These are phyloP conservation scores for Nannoperca australis DNA, from an alignment of 2,797 vertebrate genomes.

Conservation along the genomic window DNA sequence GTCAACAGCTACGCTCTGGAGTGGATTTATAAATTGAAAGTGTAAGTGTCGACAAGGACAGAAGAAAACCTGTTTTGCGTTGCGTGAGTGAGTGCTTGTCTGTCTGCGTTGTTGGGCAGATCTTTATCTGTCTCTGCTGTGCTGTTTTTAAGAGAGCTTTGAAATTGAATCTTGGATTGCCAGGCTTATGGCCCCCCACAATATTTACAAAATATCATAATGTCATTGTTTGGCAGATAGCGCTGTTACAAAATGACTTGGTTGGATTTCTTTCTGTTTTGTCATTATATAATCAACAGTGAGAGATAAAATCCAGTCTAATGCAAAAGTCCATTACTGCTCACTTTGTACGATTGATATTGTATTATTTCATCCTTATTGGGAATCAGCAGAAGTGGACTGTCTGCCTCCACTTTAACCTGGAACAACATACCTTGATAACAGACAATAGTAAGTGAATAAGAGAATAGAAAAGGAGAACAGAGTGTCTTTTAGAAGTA, in stretches of 20 bases:
- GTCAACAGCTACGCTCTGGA: not conserved
- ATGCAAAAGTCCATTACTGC: not conserved
- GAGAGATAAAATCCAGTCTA: not conserved
- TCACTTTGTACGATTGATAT: not conserved
- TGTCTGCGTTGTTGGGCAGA: not conserved
- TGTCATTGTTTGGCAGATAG: not conserved
- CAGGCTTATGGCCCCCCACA: not conserved
- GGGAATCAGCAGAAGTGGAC: not conserved
- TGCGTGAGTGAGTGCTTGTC: slow-evolving; percentile 42
- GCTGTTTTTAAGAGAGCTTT: slow-evolving; percentile 12
- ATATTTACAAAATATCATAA: not conserved
- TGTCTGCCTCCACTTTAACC: not conserved
- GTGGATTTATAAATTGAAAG: not conserved
- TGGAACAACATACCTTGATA: not conserved
- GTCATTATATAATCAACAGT: not conserved
- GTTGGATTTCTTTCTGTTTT: not conserved
- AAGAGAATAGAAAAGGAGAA: not conserved
- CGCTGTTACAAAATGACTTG: not conserved
- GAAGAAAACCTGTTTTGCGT: not conserved
- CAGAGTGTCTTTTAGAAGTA: not conserved
- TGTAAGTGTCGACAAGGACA: not conserved
- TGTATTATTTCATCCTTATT: not conserved
- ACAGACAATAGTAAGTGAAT: not conserved
- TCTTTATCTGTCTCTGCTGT: not conserved
- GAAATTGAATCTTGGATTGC: not conserved